Base-by-base conservation (phyloP, 2,888 invertebrate genomes). In the Malthinus flaveolus region DNA sequence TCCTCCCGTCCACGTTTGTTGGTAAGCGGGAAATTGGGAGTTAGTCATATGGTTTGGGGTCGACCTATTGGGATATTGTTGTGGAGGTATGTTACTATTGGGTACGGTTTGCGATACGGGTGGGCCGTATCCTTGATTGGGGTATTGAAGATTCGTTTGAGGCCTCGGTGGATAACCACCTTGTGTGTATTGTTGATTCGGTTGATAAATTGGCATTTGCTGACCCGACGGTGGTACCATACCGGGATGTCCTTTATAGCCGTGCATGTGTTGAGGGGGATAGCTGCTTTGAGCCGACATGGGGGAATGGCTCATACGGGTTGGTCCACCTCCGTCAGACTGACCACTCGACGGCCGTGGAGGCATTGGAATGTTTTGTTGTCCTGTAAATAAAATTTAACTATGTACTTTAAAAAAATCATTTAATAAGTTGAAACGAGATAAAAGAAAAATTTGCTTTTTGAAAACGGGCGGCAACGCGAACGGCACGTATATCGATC, bases 361-460 rank as follows among this genome's bases (percentile, higher is more conserved):
- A 79, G 95, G 95, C 90, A 95, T 95, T 83, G 93, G 91, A 88
- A 93, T 90, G 89, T 90, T 94, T 87, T 92, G 92, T 80, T 89
- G 91, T 78, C 90, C 91, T 91, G 80, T 35, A 58, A 36, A 56
- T 56, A 54, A 48, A 33, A 51, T n/a, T 15, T 47, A n/a, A n/a
- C 23, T 23, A 23, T 23, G 2, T 23, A 5, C 23, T 11, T 8
- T 32, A 57, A 58, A 56, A 42, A 55, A n/a, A 42, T 50, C 52
- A 35, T 42, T 52, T 15, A 9, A 10, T 12, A 32, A 35, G 34
- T 32, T 7, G 47, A 36, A 32, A 11, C 35, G 12, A 11, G n/a
- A 42, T 12, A 35, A 5, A 12, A 23, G 8, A 1, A 36, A 13
- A 34, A 35, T 13, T n/a, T 59, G 36, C 49, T 58, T 59, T 54